Base-by-base conservation (phyloP, 2,888 invertebrate species). In the Lasioglossum zephyrum region DNA sequence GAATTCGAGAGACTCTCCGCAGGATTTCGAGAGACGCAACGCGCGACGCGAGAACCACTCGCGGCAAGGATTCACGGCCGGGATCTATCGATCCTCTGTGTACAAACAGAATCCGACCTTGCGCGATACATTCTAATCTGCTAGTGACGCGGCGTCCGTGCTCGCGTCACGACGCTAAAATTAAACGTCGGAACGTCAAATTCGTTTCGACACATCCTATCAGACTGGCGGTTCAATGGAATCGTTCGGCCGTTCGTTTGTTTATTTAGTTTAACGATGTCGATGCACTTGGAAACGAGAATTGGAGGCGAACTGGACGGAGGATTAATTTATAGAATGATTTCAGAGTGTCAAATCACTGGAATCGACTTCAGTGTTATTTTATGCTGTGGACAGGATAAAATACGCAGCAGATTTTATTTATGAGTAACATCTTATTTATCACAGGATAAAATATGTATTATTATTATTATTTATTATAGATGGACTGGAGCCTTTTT, bases 91-190 rank as follows among this genome's bases (percentile, higher is more conserved):
- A 53, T 77, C 22, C 41, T 31, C 16, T 4, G 73, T 73, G 73
- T 79, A 73, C 72, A 86, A 84, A 84, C 84, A 76, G 41, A 47
- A 73, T 47, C 2, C 78, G 76, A 81, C 84, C 78, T 76, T 84
- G 73, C 39, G 63, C 26, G 70, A 66, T n/a, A 57, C 72, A 53
- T 63, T 57, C 16, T 57, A 66, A 81, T 78, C 75, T 60, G 69
- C 72, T 57, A 31, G 31, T 69, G 73, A 78, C 77, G 78, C 26
- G 18, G 16, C 76, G 18, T 11, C 57, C 9, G 1, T 16, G n/a
- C 6, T 49, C 47, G 63, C 70, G 77, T 85, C 81, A 73, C 41
- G 26, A 44, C n/a, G 41, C 72, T 77, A 82, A 82, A 79, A 79
- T 86, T 72, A 77, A 63, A 77, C 79, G 60, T 69, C 77, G 72